A percentile compares a stretch with the other conserved stretches of the same genome.
Conservation (phyloP, 2,888 invertebrate genomes). For the Notodonta dromedarius region DNA sequence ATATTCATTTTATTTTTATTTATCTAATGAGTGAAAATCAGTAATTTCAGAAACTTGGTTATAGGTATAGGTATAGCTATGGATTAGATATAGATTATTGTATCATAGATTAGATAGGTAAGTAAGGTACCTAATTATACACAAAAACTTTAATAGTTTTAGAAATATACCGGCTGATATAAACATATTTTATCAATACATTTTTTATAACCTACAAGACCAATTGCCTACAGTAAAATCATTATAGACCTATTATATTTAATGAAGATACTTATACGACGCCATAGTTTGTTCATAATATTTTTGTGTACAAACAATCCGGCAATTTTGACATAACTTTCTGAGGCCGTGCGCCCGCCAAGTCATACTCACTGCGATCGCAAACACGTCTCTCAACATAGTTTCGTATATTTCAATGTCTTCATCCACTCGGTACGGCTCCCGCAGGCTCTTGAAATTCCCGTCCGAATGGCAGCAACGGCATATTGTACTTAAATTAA, state of each 20-base stretch:
- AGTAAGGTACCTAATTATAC: no score
- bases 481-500: conserved; percentile 54
- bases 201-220: no score
- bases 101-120: no score
- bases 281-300: neutral
- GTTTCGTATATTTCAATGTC: conserved; percentile 51
- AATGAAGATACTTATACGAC: no score
- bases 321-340: neutral
- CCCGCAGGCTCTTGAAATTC: conserved; percentile 50
- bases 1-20: no score
- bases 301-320: neutral
- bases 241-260: no score
- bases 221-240: no score
- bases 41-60: no score
- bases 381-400: conserved; percentile 58
- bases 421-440: conserved; percentile 39
- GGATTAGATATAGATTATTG: no score
- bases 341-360: neutral
- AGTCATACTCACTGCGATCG: conserved; percentile 55
- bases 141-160: conserved; percentile 9
- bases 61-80: no score
- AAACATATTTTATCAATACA: neutral
- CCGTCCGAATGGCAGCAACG: conserved; percentile 71
- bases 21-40: no score
- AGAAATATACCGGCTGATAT: neutral